Conservation (phyloP, 2,797 vertebrate species). For the Xenentodon cancila region DNA sequence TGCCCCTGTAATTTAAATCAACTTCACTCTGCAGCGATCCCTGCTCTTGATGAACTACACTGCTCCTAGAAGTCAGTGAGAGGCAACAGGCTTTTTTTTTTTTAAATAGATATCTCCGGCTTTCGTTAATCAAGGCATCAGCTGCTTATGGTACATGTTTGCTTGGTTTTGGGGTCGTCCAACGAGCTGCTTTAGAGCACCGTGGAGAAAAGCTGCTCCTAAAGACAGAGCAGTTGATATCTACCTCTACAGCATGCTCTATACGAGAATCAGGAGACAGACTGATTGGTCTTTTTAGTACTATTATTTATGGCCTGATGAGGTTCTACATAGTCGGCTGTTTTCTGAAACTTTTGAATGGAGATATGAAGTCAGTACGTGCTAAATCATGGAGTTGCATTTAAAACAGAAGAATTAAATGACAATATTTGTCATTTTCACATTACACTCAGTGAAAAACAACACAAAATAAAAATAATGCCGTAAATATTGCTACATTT, state of each 20-base stretch:
- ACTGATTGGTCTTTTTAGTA: too few species aligned
- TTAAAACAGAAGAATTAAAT: too few species aligned
- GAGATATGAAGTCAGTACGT: too few species aligned
- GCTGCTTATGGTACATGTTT: slow-evolving; percentile 15
- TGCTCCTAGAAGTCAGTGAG: slow-evolving; percentile 27
- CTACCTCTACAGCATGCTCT: slow-evolving; percentile 55
- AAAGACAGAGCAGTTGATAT: slow-evolving; percentile 62
- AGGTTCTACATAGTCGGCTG: too few species aligned
- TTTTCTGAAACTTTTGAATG: too few species aligned
- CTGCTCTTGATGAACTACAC: slow-evolving; percentile 33
- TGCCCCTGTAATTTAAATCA: slow-evolving; percentile 27
- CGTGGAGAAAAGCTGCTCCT: slow-evolving; percentile 44
- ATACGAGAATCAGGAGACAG: neutral
- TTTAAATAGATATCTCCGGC: slow-evolving; percentile 56
- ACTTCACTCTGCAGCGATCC: slow-evolving; percentile 21
- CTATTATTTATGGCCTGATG: too few species aligned
- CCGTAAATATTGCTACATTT: too few species aligned
- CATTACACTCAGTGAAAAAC: too few species aligned
- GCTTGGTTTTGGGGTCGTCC: slow-evolving; percentile 36
- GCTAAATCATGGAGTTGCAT: too few species aligned
- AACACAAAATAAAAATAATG: too few species aligned
- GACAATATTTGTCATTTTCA: too few species aligned
- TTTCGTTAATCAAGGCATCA: slow-evolving; percentile 47
- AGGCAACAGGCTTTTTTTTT: slow-evolving; percentile 36
- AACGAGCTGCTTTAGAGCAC: slow-evolving; percentile 55